Conservation (phyloP, 2,113 vertebrate genomes). For the Orthochromis indermauri region DNA sequence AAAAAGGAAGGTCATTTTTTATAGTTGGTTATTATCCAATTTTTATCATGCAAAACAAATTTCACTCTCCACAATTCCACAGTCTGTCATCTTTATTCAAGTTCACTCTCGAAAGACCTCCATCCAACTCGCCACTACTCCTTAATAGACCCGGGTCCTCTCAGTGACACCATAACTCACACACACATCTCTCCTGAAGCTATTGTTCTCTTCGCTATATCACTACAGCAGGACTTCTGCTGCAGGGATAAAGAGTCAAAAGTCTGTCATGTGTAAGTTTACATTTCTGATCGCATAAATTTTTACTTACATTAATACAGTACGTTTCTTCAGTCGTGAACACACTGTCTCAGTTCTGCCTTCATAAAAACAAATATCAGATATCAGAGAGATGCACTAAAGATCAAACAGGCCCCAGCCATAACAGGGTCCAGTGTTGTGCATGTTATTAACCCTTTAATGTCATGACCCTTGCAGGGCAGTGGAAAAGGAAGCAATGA, state of each 20-base stretch:
- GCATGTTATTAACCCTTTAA: conserved; percentile 23
- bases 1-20: conserved; percentile 33
- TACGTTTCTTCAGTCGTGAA: not conserved
- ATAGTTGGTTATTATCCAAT: conserved; percentile 9
- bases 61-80: not conserved
- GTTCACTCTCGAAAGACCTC: conserved; percentile 47
- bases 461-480: conserved; percentile 45
- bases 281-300: not conserved
- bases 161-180: conserved; percentile 54
- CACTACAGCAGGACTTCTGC: not conserved
- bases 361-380: conserved; percentile 8
- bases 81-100: conserved; percentile 58
- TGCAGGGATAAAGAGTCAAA: not conserved
- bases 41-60: conserved; percentile 54
- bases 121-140: conserved; percentile 43
- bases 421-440: conserved; percentile 27
- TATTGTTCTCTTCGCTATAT: conserved; percentile 31
- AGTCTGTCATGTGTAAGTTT: not conserved
- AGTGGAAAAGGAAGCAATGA: conserved; percentile 65
- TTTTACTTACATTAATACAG: not conserved
- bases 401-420: conserved; percentile 49
- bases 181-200: conserved; percentile 6
- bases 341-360: not conserved
- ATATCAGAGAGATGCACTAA: conserved; percentile 3
- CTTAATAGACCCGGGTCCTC: conserved; percentile 52